Percentiles rank a stretch among this genome's conserved stretches.
Conservation (phyloP, 2,888 invertebrate genomes). For the Apamea anceps region DNA sequence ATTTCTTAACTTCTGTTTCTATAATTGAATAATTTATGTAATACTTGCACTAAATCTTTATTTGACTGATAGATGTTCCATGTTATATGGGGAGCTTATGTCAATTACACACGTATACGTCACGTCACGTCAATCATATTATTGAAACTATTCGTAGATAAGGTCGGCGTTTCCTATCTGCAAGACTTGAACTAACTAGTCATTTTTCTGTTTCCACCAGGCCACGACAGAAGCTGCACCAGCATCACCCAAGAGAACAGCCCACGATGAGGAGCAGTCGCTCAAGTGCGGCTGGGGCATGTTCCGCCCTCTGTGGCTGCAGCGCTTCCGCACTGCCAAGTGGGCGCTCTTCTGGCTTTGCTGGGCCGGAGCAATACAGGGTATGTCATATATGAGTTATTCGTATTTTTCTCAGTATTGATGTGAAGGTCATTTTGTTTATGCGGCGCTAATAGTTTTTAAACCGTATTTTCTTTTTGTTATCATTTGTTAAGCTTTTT, state of each 20-base stretch:
- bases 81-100: no score
- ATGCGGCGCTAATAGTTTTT: not conserved
- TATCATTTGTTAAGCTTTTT: not conserved
- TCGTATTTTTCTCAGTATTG: not conserved
- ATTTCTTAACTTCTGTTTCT: conserved; percentile 11
- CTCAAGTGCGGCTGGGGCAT: conserved; percentile 92
- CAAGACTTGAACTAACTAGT: not conserved
- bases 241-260: conserved; percentile 42
- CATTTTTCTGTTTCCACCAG: conserved; percentile 13
- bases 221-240: conserved; percentile 48
- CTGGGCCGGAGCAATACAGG: conserved; percentile 95
- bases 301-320: conserved; percentile 91
- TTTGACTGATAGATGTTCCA: conserved; percentile 23
- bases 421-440: not conserved
- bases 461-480: not conserved
- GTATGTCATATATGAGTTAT: conserved; percentile 79
- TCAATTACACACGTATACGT: not conserved
- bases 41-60: conserved; percentile 36
- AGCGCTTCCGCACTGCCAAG: conserved; percentile 93
- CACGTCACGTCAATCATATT: no score
- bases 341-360: conserved; percentile 96
- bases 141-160: no score
- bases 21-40: conserved; percentile 24
- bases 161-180: no score
- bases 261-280: conserved; percentile 66